Conservation (phyloP, 2,113 vertebrate genomes). For the Ailurus styani region DNA sequence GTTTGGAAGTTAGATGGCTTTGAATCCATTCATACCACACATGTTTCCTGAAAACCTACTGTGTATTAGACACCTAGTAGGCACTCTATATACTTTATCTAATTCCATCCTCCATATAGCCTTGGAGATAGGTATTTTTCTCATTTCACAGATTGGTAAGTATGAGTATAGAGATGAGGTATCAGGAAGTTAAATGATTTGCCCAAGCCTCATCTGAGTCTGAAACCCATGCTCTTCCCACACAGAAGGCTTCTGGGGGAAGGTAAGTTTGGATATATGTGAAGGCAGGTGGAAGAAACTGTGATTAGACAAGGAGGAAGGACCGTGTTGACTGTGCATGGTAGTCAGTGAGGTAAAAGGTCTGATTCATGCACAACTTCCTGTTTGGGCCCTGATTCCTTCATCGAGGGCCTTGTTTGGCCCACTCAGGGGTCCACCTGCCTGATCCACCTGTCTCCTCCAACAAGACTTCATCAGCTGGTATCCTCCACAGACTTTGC, state of each 20-base stretch:
- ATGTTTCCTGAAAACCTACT: not conserved
- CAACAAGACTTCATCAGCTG: not conserved
- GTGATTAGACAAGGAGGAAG: not conserved
- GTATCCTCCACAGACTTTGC: not conserved
- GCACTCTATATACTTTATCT: not conserved
- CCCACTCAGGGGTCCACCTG: not conserved
- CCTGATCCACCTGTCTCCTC: not conserved
- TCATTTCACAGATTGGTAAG: not conserved
- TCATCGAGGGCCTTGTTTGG: not conserved
- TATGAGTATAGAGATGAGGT: not conserved
- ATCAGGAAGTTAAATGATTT: not conserved
- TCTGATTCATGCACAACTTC: not conserved
- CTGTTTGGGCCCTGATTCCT: not conserved
- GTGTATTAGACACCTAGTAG: not conserved
- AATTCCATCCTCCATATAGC: not conserved
- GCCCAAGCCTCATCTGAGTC: not conserved
- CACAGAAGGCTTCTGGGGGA: not conserved
- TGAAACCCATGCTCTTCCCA: not conserved
- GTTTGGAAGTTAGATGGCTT: not conserved
- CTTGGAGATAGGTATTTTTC: not conserved
- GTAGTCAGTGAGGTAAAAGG: not conserved
- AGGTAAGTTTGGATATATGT: not conserved
- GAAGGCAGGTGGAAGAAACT: not conserved
- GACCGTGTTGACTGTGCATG: not conserved
- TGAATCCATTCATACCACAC: not conserved